Evolutionary conservation across 2,888 invertebrate genomes (phyloP), one percentile per base, ranked within the genome.

Genomic region (Seladonia tumulorum): DNA sequence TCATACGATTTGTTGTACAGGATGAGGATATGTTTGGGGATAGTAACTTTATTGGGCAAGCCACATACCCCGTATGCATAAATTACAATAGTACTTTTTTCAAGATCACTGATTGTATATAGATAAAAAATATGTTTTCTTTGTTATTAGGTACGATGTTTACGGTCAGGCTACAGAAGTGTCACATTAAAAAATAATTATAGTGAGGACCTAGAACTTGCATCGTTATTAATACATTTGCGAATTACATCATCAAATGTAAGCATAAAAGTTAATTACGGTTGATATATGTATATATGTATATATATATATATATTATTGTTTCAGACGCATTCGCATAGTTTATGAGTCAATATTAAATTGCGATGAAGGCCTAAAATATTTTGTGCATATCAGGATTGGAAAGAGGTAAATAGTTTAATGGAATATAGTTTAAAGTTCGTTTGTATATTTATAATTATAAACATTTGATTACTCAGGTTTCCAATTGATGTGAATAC

Each of bases 11-110:
- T 95, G 96, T 98, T 66, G 98, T 99, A 0, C 98, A 98, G 95
- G 99, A 99, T 95, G 99, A 99, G 95, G 99, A 99, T 94, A 98
- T 99, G 96, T 99, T 99, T 95, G 99, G 99, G 0, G 99, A 99
- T 93, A 98, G 97, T 18, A 99, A 99, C 96, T 99, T 99, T 95
- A 97, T 99, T 86, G 99, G 99, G 0, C 99, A 99, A 95, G 98
- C 98, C 66, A 98, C 98, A 18, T 99, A 97, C 95, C 99, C 99
- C 0, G 96, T 99, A 91, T 95, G 95, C 94, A 94, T 93, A 86
- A 90, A 94, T 63, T 49, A 68, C 57, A n/a, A 42, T 22, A 72
- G 18, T 29, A 49, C 39, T 25, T 57, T 76, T 78, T 60, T 75
- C 35, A 76, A 68, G 22, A 79, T 73, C n/a, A 53, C 35, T 79